Percentiles rank a stretch among this genome's conserved stretches.
Evolutionary conservation across 2,797 vertebrate genomes (phyloP).

Genomic region (Pangasius mekongensis): DNA sequence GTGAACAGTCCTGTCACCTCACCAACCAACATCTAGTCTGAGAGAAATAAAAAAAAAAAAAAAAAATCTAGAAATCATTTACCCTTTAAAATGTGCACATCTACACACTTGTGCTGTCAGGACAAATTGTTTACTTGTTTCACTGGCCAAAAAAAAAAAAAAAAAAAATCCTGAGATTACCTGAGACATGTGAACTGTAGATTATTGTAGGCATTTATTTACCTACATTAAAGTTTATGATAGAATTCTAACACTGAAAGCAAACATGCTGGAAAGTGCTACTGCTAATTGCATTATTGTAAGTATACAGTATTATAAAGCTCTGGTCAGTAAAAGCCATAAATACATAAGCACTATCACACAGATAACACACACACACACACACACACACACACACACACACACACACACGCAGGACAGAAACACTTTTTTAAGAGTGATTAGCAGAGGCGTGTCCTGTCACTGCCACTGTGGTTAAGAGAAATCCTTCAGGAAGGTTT

Average conservation of each 20-base stretch:
- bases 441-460: neutral
- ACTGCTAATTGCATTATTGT: neutral
- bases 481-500: neutral
- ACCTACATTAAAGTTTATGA: neutral
- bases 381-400: neutral
- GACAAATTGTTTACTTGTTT: neutral
- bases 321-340: neutral
- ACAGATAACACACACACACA: neutral
- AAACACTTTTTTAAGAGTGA: neutral
- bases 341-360: neutral
- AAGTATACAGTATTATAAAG: too few species aligned
- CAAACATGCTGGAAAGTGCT: neutral
- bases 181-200: neutral
- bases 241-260: neutral
- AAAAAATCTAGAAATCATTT: neutral
- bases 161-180: neutral
- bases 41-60: neutral
- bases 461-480: slow-evolving; percentile 7
- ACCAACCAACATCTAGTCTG: neutral
- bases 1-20: slow-evolving; percentile 36
- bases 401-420: neutral
- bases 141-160: neutral
- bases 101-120: neutral
- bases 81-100: neutral
- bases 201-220: neutral